Conservation (phyloP, 2,113 vertebrate genomes). For the Laticauda laticaudata region DNA sequence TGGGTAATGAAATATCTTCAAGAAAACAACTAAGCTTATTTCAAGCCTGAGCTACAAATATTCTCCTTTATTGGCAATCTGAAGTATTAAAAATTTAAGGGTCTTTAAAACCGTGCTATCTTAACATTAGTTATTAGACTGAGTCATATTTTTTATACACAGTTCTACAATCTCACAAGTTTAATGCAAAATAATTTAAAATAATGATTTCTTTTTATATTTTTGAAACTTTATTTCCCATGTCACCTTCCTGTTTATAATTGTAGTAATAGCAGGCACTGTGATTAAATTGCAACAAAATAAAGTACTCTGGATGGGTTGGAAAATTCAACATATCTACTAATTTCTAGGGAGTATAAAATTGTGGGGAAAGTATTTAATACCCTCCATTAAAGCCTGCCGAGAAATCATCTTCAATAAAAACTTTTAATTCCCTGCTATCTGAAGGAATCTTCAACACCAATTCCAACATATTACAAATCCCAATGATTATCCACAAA, state of each 20-base stretch:
- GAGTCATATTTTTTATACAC: not conserved
- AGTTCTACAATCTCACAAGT: not conserved
- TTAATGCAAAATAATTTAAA: not conserved
- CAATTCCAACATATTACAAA: not conserved
- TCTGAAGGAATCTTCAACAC: not conserved
- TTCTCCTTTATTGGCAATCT: not conserved
- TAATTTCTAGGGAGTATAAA: not conserved
- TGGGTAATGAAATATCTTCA: not conserved
- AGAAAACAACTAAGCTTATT: not conserved
- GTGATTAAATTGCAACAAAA: not conserved
- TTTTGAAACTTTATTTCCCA: not conserved
- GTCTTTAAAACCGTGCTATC: not conserved
- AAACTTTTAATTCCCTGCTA: not conserved
- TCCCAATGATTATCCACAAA: not conserved
- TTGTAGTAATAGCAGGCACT: not conserved
- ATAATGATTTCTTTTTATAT: not conserved
- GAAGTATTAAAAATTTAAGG: not conserved
- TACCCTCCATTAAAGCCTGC: not conserved
- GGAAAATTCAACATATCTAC: not conserved
- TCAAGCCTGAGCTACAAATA: not conserved
- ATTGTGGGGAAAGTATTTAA: not conserved
- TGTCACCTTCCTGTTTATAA: not conserved
- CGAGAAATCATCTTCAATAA: not conserved
- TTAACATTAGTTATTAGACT: not conserved
- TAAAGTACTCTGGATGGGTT: not conserved